Percentiles rank a stretch among this genome's conserved stretches.
phyloP scores from a whole-genome alignment of 2,797 vertebrate genomes.

The Triplophysa yarkandensis region DNA sequence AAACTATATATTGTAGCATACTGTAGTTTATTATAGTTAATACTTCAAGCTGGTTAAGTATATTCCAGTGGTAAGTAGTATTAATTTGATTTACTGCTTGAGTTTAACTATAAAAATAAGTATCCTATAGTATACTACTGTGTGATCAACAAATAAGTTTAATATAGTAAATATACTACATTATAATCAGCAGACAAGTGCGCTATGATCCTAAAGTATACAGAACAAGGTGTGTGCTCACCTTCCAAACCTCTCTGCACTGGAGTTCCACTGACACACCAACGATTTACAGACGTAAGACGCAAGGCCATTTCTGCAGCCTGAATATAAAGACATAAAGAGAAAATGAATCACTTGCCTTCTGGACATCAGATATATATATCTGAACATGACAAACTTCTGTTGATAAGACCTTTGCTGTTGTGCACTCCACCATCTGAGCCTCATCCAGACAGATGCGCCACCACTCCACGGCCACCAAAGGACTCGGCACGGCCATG shows the following conservation, averaged over 20 bases:
- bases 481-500: slow-evolving; percentile 97
- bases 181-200: too few relatives aligned
- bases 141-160: too few relatives aligned
- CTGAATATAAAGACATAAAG: slow-evolving; percentile 69
- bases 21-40: too few relatives aligned
- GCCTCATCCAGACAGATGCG: slow-evolving; percentile 97
- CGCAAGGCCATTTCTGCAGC: slow-evolving; percentile 98
- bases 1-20: too few relatives aligned
- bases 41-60: too few relatives aligned
- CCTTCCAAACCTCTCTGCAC: slow-evolving; percentile 97
- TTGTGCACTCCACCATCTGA: slow-evolving; percentile 98
- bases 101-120: too few relatives aligned
- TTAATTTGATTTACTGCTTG: too few relatives aligned
- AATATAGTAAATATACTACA: too few relatives aligned
- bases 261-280: slow-evolving; percentile 98
- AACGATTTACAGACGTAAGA: slow-evolving; percentile 92
- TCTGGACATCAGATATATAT: background rate
- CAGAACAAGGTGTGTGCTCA: slow-evolving; percentile 67
- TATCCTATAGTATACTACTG: too few relatives aligned
- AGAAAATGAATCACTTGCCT: too few relatives aligned
- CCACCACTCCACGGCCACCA: slow-evolving; percentile 99
- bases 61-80: too few relatives aligned
- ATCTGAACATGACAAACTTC: background rate
- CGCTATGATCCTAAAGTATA: too few relatives aligned
- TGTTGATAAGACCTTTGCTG: slow-evolving; percentile 80